Conservation (phyloP, 2,888 invertebrate genomes). For the Neocrepidodera transversa region DNA sequence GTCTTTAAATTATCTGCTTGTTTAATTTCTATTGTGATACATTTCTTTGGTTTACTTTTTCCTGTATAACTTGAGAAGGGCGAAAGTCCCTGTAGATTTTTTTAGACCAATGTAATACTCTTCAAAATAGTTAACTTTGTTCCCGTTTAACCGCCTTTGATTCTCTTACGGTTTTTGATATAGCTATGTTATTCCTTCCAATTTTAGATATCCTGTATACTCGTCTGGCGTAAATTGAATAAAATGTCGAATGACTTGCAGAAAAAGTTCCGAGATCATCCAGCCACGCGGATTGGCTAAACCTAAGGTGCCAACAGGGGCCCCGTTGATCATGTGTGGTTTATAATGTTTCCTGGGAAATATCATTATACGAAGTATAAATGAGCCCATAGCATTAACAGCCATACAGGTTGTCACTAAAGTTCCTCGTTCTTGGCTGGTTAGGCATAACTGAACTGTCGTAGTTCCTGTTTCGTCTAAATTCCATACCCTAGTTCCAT, state of each 20-base stretch:
- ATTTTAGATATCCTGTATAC: too few species aligned
- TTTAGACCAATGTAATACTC: too few species aligned
- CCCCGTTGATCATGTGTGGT: slow-evolving; percentile 49
- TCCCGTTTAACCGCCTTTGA: too few species aligned
- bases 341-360: slow-evolving; percentile 53
- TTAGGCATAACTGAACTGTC: neutral
- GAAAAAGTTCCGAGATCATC: slow-evolving; percentile 26
- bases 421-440: neutral
- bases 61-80: too few species aligned
- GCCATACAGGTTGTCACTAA: neutral
- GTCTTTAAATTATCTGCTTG: too few species aligned
- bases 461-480: too few species aligned
- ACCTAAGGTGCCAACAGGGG: slow-evolving; percentile 52
- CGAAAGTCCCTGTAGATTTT: too few species aligned
- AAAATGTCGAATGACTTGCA: slow-evolving; percentile 49
- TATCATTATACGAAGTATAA: slow-evolving; percentile 49
- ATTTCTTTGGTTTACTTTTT: too few species aligned
- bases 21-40: too few species aligned
- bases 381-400: neutral
- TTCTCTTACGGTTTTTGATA: too few species aligned
- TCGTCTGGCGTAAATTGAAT: slow-evolving; percentile 28
- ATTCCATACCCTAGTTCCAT: neutral
- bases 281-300: slow-evolving; percentile 47
- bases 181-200: too few species aligned
- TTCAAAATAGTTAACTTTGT: too few species aligned